Conservation (phyloP, 2,113 vertebrate genomes). For the Xiphias gladius region DNA sequence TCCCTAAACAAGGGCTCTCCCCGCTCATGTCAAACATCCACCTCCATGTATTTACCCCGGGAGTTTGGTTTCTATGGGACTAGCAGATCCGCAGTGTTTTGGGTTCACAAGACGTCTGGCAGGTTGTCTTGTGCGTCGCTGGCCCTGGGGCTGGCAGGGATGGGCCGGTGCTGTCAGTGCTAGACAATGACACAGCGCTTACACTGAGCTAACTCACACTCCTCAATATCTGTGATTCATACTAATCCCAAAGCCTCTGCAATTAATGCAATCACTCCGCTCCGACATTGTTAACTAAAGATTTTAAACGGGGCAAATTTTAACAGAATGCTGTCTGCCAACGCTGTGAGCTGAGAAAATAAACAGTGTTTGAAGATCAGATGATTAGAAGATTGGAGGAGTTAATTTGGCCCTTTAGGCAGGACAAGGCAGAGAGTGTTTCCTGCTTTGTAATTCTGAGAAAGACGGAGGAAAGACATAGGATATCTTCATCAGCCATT, state of each 20-base stretch:
- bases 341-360: constrained; percentile 68
- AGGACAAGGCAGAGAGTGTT: constrained; percentile 34
- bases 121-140: constrained; percentile 48
- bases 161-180: constrained; percentile 72
- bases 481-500: constrained; percentile 33
- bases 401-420: constrained; percentile 56
- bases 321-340: constrained; percentile 35
- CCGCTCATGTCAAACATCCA: constrained; percentile 73
- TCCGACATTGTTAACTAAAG: constrained; percentile 52
- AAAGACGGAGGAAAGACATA: constrained; percentile 15
- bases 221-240: constrained; percentile 55
- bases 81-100: constrained; percentile 62
- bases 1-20: constrained; percentile 58
- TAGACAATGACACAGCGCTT: constrained; percentile 56
- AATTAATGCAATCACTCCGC: constrained; percentile 63
- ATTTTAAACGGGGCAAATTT: constrained; percentile 56
- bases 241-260: constrained; percentile 63
- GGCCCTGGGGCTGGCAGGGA: constrained; percentile 72
- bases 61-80: constrained; percentile 78
- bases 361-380: constrained; percentile 69
- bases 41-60: constrained; percentile 73
- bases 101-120: constrained; percentile 71
- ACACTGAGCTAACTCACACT: constrained; percentile 44
- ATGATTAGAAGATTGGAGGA: constrained; percentile 68
- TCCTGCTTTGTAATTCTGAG: constrained; percentile 36